Base-by-base conservation (phyloP, 2,888 invertebrate genomes). In the Rhaphigaster nebulosa region DNA sequence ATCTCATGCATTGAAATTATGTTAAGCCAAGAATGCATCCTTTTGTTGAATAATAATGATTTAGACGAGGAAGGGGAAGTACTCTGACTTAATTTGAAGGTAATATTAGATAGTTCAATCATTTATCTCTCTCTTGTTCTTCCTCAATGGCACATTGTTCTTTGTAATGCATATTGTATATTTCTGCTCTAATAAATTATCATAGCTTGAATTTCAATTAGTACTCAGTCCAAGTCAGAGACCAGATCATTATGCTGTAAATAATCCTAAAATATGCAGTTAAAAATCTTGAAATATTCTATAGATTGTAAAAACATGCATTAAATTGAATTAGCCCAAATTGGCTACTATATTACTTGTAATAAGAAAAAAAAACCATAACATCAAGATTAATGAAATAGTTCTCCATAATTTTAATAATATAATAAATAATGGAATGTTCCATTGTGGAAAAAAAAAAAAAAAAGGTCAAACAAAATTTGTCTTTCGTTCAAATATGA, bases 61-160 rank as follows among this genome's bases (percentile, higher is more conserved):
- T 84, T 84, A 84, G 84, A 84, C n/a, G 84, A 84, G 84, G 84
- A 84, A 84, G 84, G 84, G 84, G 84, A 84, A 84, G 84, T 84
- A 15, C 45, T 45, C 26, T 45, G 84, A n/a, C 41, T 84, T 84
- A 34, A 20, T 84, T 84, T 84, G 84, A 84, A 84, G 84, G 84
- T 84, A 84, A 84, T 84, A 84, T 84, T 84, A 84, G 84, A 45
- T 45, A 84, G 41, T 45, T 45, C 45, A 45, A 84, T 84, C 23
- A 45, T n/a, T 45, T 45, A 45, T 45, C 26, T 26, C n/a, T 84
- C 45, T 84, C 84, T 84, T 84, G 84, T 84, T 84, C 84, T 84
- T 84, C 84, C 26, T 84, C 84, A 84, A 84, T 84, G 26, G 18
- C 45, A n/a, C 41, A 45, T 84, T 84, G 45, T 45, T 45, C 12